A percentile compares a stretch with the other conserved stretches of the same genome.
Conservation (phyloP, 2,888 invertebrate species). For the Lissocephala sabroskyi region DNA sequence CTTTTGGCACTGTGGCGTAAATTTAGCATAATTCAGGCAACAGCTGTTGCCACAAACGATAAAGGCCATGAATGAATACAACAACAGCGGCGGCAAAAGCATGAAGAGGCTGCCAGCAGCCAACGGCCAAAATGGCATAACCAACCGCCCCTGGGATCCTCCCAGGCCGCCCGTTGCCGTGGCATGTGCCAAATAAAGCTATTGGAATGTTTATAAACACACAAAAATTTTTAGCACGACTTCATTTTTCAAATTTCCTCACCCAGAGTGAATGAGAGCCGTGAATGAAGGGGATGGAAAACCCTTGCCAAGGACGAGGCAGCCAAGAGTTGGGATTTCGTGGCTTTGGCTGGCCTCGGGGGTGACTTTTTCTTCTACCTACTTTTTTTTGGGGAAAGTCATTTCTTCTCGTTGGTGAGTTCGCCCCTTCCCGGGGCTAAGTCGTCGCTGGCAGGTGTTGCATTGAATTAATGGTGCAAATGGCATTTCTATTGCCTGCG, state of each 20-base stretch:
- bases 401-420: not conserved
- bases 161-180: not conserved
- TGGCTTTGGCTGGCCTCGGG: too few species aligned
- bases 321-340: too few species aligned
- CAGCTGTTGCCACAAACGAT: conserved; percentile 65
- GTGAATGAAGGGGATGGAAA: too few species aligned
- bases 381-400: too few species aligned
- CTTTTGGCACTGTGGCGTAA: conserved; percentile 41
- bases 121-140: conserved; percentile 2
- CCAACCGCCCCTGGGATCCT: not conserved
- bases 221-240: conserved; percentile 47
- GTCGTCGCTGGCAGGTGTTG: conserved; percentile 61
- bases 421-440: conserved; percentile 23
- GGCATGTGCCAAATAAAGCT: conserved; percentile 32
- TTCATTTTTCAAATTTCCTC: conserved; percentile 55
- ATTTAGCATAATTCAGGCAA: conserved; percentile 61
- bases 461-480: conserved; percentile 64
- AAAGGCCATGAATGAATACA: conserved; percentile 59
- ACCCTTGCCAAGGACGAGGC: not conserved
- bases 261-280: too few species aligned
- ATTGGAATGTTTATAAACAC: conserved; percentile 55
- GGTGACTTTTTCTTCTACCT: too few species aligned
- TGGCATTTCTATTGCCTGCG: conserved; percentile 63
- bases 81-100: conserved; percentile 17
- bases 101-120: not conserved